Conservation (phyloP, 1,140 invertebrate genomes). For the Ceratitis capitata region DNA sequence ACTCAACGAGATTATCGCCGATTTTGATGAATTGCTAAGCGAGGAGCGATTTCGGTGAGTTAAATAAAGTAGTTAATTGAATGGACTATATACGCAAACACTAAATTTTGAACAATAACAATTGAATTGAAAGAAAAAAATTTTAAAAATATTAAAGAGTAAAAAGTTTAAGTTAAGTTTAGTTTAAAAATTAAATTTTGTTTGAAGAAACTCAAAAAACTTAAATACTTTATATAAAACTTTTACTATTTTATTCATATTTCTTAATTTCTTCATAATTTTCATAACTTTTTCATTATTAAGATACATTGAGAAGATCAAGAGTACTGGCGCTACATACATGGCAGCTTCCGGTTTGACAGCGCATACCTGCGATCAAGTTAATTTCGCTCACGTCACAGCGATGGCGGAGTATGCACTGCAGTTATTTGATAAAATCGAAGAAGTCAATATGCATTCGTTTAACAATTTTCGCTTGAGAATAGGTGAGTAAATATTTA, state of each 20-base stretch:
- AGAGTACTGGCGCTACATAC: constrained; percentile 94
- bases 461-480: constrained; percentile 96
- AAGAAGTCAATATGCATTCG: constrained; percentile 93
- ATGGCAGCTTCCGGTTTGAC: constrained; percentile 96
- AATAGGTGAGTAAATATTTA: constrained; percentile 74
- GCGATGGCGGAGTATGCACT: constrained; percentile 93
- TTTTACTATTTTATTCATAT: too few species aligned
- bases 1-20: constrained; percentile 96
- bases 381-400: constrained; percentile 80
- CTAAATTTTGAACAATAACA: too few species aligned
- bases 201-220: too few species aligned
- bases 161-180: too few species aligned
- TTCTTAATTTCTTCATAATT: too few species aligned
- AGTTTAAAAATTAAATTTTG: too few species aligned
- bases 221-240: too few species aligned
- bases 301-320: constrained; percentile 94
- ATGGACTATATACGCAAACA: too few species aligned
- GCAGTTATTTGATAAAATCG: constrained; percentile 84
- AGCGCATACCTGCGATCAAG: constrained; percentile 79
- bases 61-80: too few species aligned
- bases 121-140: too few species aligned
- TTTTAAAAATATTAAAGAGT: too few species aligned
- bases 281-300: too few species aligned
- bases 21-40: constrained; percentile 91
- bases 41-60: constrained; percentile 80